These are phyloP conservation scores for Euglossa dilemma DNA, from an alignment of 1,140 invertebrate genomes.

Conservation along the genomic window DNA sequence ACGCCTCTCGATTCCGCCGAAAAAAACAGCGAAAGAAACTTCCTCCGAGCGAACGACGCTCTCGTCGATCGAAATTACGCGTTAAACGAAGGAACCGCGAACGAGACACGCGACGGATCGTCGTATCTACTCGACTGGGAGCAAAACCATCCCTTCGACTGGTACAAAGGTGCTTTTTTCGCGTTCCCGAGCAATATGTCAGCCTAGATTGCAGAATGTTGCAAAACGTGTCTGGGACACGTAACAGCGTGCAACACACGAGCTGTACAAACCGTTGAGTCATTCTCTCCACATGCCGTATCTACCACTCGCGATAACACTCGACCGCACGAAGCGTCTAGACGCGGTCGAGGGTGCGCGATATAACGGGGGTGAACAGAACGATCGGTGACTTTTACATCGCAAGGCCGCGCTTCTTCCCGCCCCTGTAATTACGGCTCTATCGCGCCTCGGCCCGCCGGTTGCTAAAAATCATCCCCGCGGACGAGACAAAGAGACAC, in stretches of 20 bases:
- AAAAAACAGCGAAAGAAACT: too few species aligned
- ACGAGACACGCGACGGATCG: neutral
- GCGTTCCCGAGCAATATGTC: constrained; percentile 52
- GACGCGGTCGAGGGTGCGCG: constrained; percentile 42
- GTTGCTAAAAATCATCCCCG: neutral
- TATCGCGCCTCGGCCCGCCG: constrained; percentile 48
- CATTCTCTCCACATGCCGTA: constrained; percentile 54
- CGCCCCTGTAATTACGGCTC: constrained; percentile 67
- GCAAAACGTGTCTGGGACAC: constrained; percentile 57
- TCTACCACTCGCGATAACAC: constrained; percentile 42
- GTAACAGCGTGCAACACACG: constrained; percentile 45
- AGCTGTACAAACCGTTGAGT: constrained; percentile 59
- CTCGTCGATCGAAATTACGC: neutral
- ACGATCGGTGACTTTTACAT: constrained; percentile 48
- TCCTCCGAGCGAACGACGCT: neutral
- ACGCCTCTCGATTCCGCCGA: too few species aligned
- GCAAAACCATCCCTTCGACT: constrained; percentile 41
- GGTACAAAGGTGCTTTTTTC: constrained; percentile 51
- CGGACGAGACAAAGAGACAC: neutral
- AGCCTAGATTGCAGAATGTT: constrained; percentile 57
- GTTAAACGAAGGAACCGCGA: neutral
- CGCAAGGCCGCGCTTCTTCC: constrained; percentile 45
- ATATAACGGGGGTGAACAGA: constrained; percentile 19
- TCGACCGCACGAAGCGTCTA: constrained; percentile 60
- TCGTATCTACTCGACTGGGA: neutral